Evolutionary conservation across 2,888 invertebrate genomes (phyloP).

Genomic region (Augiades crinisus): DNA sequence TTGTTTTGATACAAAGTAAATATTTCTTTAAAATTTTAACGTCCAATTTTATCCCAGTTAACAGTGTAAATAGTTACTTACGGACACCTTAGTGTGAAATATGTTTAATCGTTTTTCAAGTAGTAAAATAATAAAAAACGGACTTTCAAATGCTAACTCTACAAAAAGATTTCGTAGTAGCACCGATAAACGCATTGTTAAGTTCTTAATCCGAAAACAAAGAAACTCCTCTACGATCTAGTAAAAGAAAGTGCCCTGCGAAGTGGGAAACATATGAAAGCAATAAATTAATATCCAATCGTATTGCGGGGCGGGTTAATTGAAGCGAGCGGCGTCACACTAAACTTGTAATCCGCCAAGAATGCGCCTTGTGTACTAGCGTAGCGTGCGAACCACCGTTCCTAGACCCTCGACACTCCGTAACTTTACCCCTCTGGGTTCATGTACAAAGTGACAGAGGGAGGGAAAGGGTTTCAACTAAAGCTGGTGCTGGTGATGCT

Average conservation of each 20-base stretch:
- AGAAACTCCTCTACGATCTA: neutral
- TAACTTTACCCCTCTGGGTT: slow-evolving; percentile 6
- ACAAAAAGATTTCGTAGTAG: too few species aligned
- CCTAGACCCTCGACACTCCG: slow-evolving; percentile 15
- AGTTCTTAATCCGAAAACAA: neutral
- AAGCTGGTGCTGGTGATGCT: slow-evolving; percentile 55
- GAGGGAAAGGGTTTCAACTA: slow-evolving; percentile 40
- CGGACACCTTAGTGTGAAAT: too few species aligned
- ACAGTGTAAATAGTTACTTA: too few species aligned
- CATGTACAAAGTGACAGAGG: neutral
- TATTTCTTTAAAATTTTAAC: too few species aligned
- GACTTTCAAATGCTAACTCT: too few species aligned
- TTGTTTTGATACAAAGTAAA: too few species aligned
- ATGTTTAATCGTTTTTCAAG: too few species aligned
- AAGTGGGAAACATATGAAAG: slow-evolving; percentile 19
- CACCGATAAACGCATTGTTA: too few species aligned
- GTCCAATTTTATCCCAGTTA: too few species aligned
- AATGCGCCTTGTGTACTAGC: slow-evolving; percentile 34
- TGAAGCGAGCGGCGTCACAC: slow-evolving; percentile 41
- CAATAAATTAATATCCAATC: slow-evolving; percentile 44
- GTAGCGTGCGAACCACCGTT: slow-evolving; percentile 27
- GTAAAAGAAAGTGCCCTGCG: neutral
- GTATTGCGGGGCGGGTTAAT: slow-evolving; percentile 38
- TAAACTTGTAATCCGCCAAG: slow-evolving; percentile 42
- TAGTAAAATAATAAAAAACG: too few species aligned